Evolutionary conservation across 2,797 vertebrate genomes (phyloP), one percentile per base, ranked within the genome.

Genomic region (Micromesistius poutassou): DNA sequence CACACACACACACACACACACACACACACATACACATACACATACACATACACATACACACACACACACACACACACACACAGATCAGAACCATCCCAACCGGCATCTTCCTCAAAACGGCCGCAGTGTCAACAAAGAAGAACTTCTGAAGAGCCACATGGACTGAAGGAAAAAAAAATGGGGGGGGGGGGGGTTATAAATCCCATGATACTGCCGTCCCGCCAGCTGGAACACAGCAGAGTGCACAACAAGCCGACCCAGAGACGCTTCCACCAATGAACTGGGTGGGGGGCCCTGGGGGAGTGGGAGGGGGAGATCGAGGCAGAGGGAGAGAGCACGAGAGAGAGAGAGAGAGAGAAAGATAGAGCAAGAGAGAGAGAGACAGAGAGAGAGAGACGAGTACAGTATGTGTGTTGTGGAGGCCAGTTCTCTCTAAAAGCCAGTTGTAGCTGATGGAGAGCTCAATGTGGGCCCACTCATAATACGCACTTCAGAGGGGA

Each of bases 131-230:
- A 86, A 82, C 87, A 86, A 90, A 89, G 90, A 86, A 86, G 78
- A 91, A 89, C 88, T 86, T 90, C 86, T 87, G 83, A 89, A 82
- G 78, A 76, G 82, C 85, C 87, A 83, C 87, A 89, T 72, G 80
- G 85, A 83, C 72, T 5, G 38, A 82, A 79, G 78, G 80, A 33
- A 33, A 16, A 14, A 31, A 31, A 9, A 6, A 25, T 1, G 22
- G 22, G 8, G 2, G n/a, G 8, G 5, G n/a, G 55, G 55, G 55
- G 22, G 25, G 62, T 3, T 13, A 33, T 7, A 16, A 33, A 33
- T 22, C 30, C 31, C 5, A 33, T 30, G 8, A 14, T 33, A 73
- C 81, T 71, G 86, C 79, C 83, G 77, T 25, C 16, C 42, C 73
- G 87, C 81, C 87, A 87, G 83, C 84, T 85, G 84, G 84, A 84